phyloP scores from a whole-genome alignment of 2,113 vertebrate species.

The Ochotona princeps region DNA sequence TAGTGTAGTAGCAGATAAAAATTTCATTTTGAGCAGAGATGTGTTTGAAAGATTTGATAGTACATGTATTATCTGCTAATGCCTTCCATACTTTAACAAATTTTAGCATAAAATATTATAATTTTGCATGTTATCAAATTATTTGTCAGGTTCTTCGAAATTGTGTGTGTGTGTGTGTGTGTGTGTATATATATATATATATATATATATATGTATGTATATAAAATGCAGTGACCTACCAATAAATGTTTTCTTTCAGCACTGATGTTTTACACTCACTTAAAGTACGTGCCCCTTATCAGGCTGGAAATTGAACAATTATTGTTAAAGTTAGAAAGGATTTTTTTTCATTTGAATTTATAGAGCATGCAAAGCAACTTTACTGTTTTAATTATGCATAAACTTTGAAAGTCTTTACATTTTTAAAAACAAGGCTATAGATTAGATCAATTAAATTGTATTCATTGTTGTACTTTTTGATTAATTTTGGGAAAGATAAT shows the following conservation, averaged over 20 bases:
- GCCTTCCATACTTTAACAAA: background rate
- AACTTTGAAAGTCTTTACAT: background rate
- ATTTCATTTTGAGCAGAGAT: background rate
- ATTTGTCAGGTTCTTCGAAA: background rate
- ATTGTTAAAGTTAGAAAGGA: background rate
- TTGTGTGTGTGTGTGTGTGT: background rate
- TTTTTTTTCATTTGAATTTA: background rate
- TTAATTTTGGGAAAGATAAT: background rate
- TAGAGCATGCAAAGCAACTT: background rate
- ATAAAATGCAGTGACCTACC: background rate
- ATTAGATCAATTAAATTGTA: constrained; percentile 52
- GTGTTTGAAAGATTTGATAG: background rate
- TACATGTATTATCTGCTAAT: background rate
- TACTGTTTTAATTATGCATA: background rate
- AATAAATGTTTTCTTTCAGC: background rate
- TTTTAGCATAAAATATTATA: background rate
- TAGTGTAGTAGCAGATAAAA: background rate
- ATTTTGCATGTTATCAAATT: background rate
- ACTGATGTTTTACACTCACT: background rate
- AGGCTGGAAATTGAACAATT: background rate
- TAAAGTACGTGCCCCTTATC: background rate
- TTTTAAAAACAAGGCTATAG: constrained; percentile 39
- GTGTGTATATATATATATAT: too few relatives aligned
- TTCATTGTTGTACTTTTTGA: constrained; percentile 31
- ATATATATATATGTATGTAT: too few relatives aligned